These are phyloP conservation scores for Folsomia manolachei DNA, from an alignment of 2,888 invertebrate species.

Conservation along the genomic window DNA sequence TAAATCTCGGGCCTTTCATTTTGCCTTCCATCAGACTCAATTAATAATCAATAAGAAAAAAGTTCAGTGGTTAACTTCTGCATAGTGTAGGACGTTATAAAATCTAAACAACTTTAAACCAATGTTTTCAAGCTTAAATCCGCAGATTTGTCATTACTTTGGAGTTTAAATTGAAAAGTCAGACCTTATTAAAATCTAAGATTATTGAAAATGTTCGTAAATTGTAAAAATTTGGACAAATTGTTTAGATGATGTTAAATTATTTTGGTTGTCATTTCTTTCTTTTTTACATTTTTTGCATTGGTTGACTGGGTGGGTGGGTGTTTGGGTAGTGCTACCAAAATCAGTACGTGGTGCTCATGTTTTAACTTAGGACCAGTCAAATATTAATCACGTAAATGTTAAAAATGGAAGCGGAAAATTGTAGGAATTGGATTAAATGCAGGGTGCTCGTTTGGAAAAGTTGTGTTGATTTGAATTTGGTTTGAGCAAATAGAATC, in stretches of 20 bases:
- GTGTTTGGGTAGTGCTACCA: background rate
- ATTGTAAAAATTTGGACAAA: background rate
- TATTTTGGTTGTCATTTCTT: background rate
- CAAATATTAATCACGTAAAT: background rate
- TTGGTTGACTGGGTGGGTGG: too few relatives aligned
- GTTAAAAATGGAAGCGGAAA: background rate
- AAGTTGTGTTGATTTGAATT: background rate
- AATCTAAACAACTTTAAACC: too few relatives aligned
- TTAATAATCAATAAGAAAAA: background rate
- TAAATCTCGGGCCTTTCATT: slow-evolving; percentile 7
- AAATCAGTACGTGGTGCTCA: background rate
- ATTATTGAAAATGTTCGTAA: background rate
- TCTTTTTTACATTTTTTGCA: too few relatives aligned
- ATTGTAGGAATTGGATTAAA: too few relatives aligned
- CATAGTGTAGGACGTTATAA: too few relatives aligned
- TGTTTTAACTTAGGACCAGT: background rate
- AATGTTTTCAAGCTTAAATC: background rate
- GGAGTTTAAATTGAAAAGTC: background rate
- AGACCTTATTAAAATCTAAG: background rate
- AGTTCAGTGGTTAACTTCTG: background rate
- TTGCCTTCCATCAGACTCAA: background rate
- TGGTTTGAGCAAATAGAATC: slow-evolving; percentile 6
- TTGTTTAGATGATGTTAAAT: background rate
- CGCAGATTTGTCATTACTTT: background rate
- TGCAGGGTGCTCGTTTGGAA: background rate